Evolutionary conservation across 2,888 invertebrate species (phyloP).

Genomic region (Dolichomitus sp.): DNA sequence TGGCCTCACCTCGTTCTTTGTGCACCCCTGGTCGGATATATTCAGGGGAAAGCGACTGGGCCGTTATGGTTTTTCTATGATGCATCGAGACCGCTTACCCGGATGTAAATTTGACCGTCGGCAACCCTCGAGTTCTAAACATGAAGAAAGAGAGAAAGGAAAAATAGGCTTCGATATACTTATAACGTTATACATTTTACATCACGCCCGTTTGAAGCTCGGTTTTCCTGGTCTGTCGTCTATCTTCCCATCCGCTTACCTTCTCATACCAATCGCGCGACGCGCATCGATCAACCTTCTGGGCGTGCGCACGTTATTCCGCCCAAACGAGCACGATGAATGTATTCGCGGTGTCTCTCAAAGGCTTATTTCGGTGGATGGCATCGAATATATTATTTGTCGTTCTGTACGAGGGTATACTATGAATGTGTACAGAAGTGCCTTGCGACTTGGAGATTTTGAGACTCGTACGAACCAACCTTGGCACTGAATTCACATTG

Average conservation of each 20-base stretch:
- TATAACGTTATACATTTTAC: constrained; percentile 68
- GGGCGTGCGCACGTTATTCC: constrained; percentile 58
- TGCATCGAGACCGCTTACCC: constrained; percentile 78
- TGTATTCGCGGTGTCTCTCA: constrained; percentile 64
- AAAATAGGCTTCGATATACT: constrained; percentile 32
- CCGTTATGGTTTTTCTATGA: constrained; percentile 71
- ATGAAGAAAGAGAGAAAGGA: constrained; percentile 8
- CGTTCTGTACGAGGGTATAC: constrained; percentile 2
- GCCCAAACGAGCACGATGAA: constrained; percentile 55
- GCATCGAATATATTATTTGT: constrained; percentile 52
- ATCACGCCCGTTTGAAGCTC: constrained; percentile 58
- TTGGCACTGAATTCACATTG: neutral
- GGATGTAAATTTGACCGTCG: constrained; percentile 77
- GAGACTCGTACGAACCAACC: neutral
- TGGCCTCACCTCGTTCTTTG: constrained; percentile 28
- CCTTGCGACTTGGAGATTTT: neutral
- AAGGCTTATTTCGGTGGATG: constrained; percentile 66
- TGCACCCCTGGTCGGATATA: constrained; percentile 41
- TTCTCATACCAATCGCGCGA: constrained; percentile 49
- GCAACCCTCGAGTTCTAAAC: constrained; percentile 60
- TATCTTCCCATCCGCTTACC: constrained; percentile 26
- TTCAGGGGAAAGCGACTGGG: constrained; percentile 31
- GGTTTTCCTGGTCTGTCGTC: constrained; percentile 53
- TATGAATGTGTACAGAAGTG: neutral
- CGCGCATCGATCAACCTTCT: constrained; percentile 64